These are phyloP conservation scores for Amblyopsis hoosieri DNA, from an alignment of 2,797 vertebrate species.

Conservation along the genomic window DNA sequence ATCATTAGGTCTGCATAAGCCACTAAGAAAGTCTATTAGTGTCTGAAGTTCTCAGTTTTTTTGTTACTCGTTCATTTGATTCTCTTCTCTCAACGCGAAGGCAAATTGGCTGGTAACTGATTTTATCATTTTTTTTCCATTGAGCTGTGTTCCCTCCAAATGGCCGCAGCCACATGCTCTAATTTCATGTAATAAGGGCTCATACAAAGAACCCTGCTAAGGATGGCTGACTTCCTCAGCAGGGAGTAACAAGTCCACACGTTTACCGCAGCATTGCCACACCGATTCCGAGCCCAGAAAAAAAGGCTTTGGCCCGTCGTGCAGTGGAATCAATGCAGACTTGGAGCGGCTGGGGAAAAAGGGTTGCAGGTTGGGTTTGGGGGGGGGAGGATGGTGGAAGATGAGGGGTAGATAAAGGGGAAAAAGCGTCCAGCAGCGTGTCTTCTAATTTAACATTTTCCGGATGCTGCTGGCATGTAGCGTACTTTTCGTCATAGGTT, in stretches of 20 bases:
- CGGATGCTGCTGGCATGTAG: no score
- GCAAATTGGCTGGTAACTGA: background rate
- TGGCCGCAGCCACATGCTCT: background rate
- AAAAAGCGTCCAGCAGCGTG: conserved; percentile 3
- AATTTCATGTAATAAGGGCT: background rate
- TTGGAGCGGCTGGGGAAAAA: no score
- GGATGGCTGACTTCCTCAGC: background rate
- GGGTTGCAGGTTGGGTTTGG: no score
- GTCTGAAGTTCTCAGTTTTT: background rate
- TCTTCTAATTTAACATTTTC: background rate
- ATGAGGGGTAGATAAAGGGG: conserved; percentile 1
- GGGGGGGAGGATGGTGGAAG: background rate
- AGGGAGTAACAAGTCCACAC: background rate
- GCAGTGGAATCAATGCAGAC: conserved; percentile 4
- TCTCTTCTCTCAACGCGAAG: background rate
- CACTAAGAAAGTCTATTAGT: background rate
- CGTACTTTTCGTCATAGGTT: no score
- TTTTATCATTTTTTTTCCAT: background rate
- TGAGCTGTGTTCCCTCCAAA: background rate
- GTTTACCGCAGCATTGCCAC: background rate
- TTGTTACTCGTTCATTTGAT: background rate
- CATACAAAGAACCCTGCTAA: background rate
- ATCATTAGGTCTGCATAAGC: background rate
- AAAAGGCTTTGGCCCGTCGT: background rate
- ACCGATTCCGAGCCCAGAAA: background rate